Evolutionary conservation across 53 echinoderm and acorn worm species (phyloP), one percentile per base, ranked within the genome.

Genomic region (Mesocentrotus franciscanus): DNA sequence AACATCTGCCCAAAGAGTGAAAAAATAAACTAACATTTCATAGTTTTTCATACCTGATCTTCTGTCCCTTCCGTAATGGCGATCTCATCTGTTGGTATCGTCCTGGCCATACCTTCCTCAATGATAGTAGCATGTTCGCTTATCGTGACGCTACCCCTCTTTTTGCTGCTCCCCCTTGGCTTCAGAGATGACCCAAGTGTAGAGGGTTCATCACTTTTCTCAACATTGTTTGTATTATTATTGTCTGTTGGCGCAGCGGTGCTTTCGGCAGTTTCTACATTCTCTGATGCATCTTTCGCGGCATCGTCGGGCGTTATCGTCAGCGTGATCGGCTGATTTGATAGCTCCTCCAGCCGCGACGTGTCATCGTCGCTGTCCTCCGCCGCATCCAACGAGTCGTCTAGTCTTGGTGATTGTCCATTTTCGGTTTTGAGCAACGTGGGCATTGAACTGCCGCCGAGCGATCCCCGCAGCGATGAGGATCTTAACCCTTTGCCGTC

Each of bases 71-170:
- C 98, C 78, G 92, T 96, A 56, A 92, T 89, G 33, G 78, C 90
- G 22, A 24, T 58, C 7, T 93, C 98, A 20, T 95, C 96, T 68
- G 95, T 95, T 60, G 96, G 91, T 92, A 95, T 92, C 57, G 95
- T 32, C 83, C 96, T 94, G 2, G 95, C 66, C 16, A 71, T 81
- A 49, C 93, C 96, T 78, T 98, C 97, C 29, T 97, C 98, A 4
- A 98, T 98, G 9, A 98, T 96, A 11, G 97, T 98, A n/a, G 97
- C 97, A 81, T 96, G 96, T 78, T 98, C 98, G 66, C 97, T 96
- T 90, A 97, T 97, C 12, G 98, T 98, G 60, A 98, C 98, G 35
- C 98, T 98, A 32, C 96, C 97, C 75, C 98, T 83, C 96, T 98
- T 98, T 90, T 97, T 94, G 70, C 85, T 42, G 55, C 95, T 85